Evolutionary conservation across 1,140 invertebrate species (phyloP), one percentile per base, ranked within the genome.

Genomic region (Holotrichia oblita): DNA sequence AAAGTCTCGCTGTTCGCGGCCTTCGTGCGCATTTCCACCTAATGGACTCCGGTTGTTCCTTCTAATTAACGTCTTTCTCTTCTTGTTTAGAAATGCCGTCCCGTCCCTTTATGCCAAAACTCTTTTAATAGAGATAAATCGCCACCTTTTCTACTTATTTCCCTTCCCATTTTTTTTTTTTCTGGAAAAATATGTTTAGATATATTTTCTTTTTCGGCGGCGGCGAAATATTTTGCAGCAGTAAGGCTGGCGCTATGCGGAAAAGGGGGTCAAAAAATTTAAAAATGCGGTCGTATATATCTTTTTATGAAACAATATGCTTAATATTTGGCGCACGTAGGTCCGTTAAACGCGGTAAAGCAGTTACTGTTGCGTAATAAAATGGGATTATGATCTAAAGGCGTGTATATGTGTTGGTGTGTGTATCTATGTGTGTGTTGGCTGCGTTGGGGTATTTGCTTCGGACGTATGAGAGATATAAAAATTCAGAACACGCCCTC

Each of bases 241-340:
- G 44, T n/a, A 12, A n/a, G 8, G 44, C 61, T 27, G 9, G 6
- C n/a, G n/a, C n/a, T 27, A 64, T 27, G 10, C 61, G 61, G 61
- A 64, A 64, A n/a, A 64, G 61, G 61, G 61, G 61, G 61, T 27
- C 61, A 64, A 64, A 64, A 64, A 64, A 64, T 64, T 64, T 64
- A 22, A 64, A 64, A 64, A 64, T 64, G n/a, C 61, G 61, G 61
- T 64, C 61, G 61, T 64, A 64, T 64, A 64, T 64, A 64, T 64
- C 24, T 64, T 64, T 59, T 64, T 64, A 64, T 64, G 61, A 64
- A 64, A 64, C 61, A 64, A 64, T 64, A 64, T 64, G 61, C 61
- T 64, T 64, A 64, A 64, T 64, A 64, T 64, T 64, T 27, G 61
- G 61, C 61, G 61, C 61, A 64, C 61, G 61, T 64, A 64, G 61